A percentile compares a stretch with the other conserved stretches of the same genome.
Evolutionary conservation across 1,140 invertebrate species (phyloP).

Genomic region (Melipona quadrifasciata): DNA sequence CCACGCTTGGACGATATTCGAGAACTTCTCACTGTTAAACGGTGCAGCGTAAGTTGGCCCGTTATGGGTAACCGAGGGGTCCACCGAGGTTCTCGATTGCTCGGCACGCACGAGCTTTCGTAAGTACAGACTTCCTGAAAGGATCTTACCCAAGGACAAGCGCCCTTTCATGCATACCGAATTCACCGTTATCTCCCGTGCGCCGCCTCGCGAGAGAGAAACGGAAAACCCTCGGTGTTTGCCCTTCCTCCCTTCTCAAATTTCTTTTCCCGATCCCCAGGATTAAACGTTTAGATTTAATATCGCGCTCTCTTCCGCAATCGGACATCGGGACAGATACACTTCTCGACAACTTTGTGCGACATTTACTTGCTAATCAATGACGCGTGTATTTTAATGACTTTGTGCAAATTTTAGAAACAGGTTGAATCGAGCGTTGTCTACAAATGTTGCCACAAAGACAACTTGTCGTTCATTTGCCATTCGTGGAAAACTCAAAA

Average conservation of each 20-base stretch:
- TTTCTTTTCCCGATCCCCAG: neutral
- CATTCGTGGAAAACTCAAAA: no score
- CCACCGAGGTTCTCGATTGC: slow-evolving; percentile 47
- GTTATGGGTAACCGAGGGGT: slow-evolving; percentile 67
- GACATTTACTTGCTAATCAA: neutral
- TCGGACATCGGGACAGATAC: neutral
- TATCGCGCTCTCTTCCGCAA: neutral
- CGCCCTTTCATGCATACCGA: slow-evolving; percentile 72
- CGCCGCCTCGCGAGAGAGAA: neutral
- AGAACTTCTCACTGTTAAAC: slow-evolving; percentile 26
- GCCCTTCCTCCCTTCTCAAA: neutral
- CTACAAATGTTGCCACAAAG: no score
- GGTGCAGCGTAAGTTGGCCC: slow-evolving; percentile 66
- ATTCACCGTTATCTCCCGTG: slow-evolving; percentile 48
- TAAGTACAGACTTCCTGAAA: slow-evolving; percentile 62
- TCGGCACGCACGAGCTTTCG: slow-evolving; percentile 49
- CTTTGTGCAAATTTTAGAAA: neutral
- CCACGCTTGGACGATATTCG: neutral
- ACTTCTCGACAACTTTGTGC: neutral
- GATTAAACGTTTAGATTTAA: neutral
- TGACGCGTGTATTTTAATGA: no score
- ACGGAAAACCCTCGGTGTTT: neutral
- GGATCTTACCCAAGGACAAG: slow-evolving; percentile 54
- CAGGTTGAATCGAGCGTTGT: no score
- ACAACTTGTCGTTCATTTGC: no score